These are phyloP conservation scores for Pseudopipra pipra DNA, from an alignment of 2,113 vertebrate genomes.

Conservation along the genomic window DNA sequence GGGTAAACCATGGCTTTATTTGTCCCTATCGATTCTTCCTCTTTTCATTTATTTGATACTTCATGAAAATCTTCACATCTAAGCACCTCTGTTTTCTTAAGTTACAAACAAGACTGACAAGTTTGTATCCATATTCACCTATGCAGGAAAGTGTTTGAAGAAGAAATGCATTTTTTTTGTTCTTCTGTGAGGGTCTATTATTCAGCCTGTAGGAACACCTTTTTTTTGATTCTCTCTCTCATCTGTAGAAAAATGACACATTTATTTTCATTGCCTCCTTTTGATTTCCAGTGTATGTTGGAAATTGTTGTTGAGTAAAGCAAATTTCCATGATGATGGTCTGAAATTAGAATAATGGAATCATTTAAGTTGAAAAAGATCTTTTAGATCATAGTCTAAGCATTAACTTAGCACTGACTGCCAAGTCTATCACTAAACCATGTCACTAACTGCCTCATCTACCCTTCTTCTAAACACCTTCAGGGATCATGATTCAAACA, in stretches of 20 bases:
- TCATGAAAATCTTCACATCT: neutral
- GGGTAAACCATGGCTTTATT: neutral
- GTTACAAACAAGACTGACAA: neutral
- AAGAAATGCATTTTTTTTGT: neutral
- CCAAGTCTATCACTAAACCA: neutral
- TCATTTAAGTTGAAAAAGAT: neutral
- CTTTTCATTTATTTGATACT: neutral
- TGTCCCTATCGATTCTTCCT: neutral
- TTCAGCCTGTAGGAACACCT: neutral
- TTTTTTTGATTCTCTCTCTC: neutral
- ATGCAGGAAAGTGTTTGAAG: neutral
- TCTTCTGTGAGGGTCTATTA: neutral
- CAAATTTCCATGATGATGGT: neutral
- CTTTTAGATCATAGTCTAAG: neutral
- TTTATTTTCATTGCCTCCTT: neutral
- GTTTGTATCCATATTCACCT: neutral
- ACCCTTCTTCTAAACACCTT: neutral
- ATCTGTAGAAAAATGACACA: neutral
- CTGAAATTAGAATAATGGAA: neutral
- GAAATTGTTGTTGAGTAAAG: neutral
- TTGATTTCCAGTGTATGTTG: neutral
- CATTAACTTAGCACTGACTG: neutral
- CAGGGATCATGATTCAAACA: neutral
- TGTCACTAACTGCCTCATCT: neutral
- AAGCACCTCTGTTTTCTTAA: neutral